Evolutionary conservation across 2,797 vertebrate genomes (phyloP).

Genomic region (Tangara arthus): DNA sequence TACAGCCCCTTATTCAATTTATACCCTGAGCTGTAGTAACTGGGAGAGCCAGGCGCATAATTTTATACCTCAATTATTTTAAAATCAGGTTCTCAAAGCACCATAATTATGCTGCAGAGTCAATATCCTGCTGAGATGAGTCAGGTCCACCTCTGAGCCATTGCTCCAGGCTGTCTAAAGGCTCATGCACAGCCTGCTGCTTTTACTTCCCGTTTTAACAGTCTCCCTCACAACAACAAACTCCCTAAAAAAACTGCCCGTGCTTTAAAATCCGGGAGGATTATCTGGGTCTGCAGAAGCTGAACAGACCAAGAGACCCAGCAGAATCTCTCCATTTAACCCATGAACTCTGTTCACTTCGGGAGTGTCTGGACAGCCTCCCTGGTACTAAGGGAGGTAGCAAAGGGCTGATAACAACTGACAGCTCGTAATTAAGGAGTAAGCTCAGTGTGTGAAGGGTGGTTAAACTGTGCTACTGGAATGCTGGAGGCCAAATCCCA

Average conservation of each 20-base stretch:
- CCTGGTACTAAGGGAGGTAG: not conserved
- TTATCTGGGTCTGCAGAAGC: not conserved
- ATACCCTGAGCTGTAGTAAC: constrained; percentile 16
- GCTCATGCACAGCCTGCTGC: not conserved
- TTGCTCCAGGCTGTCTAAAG: constrained; percentile 2
- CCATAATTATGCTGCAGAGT: constrained; percentile 47
- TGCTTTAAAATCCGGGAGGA: not conserved
- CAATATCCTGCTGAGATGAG: constrained; percentile 52
- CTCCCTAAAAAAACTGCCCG: not conserved
- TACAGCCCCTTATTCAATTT: constrained; percentile 14
- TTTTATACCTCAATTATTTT: constrained; percentile 61
- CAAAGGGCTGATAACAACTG: not conserved
- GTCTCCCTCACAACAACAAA: not conserved
- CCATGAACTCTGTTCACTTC: not conserved
- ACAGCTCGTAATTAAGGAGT: not conserved
- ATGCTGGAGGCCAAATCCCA: not conserved
- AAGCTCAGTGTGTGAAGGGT: not conserved
- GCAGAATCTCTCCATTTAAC: not conserved
- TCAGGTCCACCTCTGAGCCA: constrained; percentile 39
- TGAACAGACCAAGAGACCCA: not conserved
- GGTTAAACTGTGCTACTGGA: not conserved
- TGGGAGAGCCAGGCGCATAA: constrained; percentile 4
- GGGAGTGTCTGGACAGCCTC: not conserved
- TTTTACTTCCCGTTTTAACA: not conserved
- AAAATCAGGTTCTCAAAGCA: constrained; percentile 55